Evolutionary conservation across 2,888 invertebrate species (phyloP).

Genomic region (Torymus texanus): DNA sequence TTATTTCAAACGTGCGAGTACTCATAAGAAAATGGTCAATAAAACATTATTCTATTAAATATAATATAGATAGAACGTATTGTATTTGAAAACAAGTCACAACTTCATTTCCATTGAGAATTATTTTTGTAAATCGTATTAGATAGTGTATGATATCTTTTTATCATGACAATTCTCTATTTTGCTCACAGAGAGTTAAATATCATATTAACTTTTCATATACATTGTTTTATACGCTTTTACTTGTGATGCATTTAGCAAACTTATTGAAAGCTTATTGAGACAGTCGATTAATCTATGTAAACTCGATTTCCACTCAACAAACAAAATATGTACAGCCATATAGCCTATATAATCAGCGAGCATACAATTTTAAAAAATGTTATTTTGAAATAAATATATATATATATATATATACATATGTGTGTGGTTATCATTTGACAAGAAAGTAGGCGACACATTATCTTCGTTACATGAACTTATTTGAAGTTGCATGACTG

Average conservation of each 20-base stretch:
- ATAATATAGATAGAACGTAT: conserved; percentile 2
- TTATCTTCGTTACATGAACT: not conserved
- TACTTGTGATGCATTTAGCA: conserved; percentile 33
- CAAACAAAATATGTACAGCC: too few species aligned
- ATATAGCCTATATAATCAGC: too few species aligned
- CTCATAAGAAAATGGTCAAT: conserved; percentile 21
- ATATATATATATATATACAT: too few species aligned
- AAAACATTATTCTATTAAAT: conserved; percentile 20
- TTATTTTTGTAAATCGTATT: conserved; percentile 5
- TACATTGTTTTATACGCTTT: conserved; percentile 25
- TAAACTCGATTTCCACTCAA: too few species aligned
- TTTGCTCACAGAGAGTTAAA: not conserved
- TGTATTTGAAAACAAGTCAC: conserved; percentile 8
- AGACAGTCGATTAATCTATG: conserved; percentile 27
- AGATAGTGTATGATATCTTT: not conserved
- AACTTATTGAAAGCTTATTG: conserved; percentile 18
- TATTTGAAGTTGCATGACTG: too few species aligned
- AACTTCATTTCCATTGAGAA: conserved; percentile 1
- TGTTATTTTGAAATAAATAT: too few species aligned
- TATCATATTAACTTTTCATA: conserved; percentile 13
- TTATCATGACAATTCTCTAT: not conserved
- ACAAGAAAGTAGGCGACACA: not conserved
- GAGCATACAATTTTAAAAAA: too few species aligned
- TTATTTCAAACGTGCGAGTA: not conserved
- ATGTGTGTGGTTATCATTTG: not conserved